Evolutionary conservation across 35 echinoderm and acorn worm species (phyloP).

Genomic region (Anneissia japonica): DNA sequence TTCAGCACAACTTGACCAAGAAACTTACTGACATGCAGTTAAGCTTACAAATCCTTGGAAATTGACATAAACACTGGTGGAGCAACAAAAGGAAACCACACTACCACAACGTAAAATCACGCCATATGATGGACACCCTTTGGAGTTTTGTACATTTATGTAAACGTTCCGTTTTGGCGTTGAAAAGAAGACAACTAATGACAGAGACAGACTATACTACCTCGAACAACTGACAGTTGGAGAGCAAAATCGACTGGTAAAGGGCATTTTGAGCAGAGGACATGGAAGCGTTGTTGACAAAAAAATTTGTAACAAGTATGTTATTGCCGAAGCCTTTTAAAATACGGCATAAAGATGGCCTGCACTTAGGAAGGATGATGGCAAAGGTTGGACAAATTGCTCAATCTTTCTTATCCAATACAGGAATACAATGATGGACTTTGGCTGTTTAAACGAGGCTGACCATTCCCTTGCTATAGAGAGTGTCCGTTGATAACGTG

Average conservation of each 20-base stretch:
- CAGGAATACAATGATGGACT: background rate
- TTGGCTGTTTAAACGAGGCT: background rate
- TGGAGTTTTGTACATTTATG: background rate
- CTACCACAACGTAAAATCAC: background rate
- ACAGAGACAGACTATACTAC: background rate
- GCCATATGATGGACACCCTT: constrained; percentile 6
- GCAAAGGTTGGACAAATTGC: constrained; percentile 3
- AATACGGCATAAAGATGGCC: background rate
- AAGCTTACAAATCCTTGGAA: too few species aligned
- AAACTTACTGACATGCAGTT: too few species aligned
- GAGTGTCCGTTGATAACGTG: background rate
- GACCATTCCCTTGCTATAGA: constrained; percentile 1
- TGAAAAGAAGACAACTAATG: background rate
- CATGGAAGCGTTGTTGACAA: background rate
- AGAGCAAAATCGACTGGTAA: background rate
- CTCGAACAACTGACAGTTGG: background rate
- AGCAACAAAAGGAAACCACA: background rate
- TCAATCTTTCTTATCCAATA: constrained; percentile 5
- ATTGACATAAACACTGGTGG: background rate
- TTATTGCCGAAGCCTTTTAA: background rate
- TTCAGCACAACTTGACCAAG: too few species aligned
- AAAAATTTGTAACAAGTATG: constrained; percentile 1
- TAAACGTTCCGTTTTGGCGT: background rate
- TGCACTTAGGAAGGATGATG: background rate
- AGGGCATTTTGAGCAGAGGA: constrained; percentile 1